These are phyloP conservation scores for Anoura caudifer DNA, from an alignment of 2,113 vertebrate species.

Conservation along the genomic window DNA sequence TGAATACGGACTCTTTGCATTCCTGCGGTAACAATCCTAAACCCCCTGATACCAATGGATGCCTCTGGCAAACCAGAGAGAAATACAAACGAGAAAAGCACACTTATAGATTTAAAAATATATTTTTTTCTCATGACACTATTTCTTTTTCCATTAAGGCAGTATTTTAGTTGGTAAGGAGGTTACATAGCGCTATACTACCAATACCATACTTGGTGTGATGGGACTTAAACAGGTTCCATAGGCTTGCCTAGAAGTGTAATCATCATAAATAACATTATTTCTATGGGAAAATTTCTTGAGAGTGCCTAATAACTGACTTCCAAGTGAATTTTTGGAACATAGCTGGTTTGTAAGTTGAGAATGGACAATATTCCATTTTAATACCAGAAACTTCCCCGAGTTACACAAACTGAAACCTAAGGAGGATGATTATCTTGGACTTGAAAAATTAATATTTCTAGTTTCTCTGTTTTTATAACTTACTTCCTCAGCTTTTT, in stretches of 20 bases:
- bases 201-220: background rate
- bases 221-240: slow-evolving; percentile 19
- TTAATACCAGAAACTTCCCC: slow-evolving; percentile 56
- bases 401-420: slow-evolving; percentile 74
- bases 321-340: slow-evolving; percentile 62
- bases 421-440: slow-evolving; percentile 77
- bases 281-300: slow-evolving; percentile 66
- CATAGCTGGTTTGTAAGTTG: slow-evolving; percentile 50
- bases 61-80: slow-evolving; percentile 17
- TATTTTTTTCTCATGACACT: background rate
- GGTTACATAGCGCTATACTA: background rate
- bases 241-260: background rate
- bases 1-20: background rate
- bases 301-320: slow-evolving; percentile 50
- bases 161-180: slow-evolving; percentile 5
- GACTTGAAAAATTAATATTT: slow-evolving; percentile 81
- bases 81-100: slow-evolving; percentile 31
- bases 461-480: slow-evolving; percentile 79
- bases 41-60: background rate
- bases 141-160: slow-evolving; percentile 46
- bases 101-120: background rate
- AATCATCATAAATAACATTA: slow-evolving; percentile 41
- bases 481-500: slow-evolving; percentile 74
- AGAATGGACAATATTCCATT: slow-evolving; percentile 49
- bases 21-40: slow-evolving; percentile 12